Evolutionary conservation across 1,140 invertebrate species (phyloP).

Genomic region (Anthonomus grandis): DNA sequence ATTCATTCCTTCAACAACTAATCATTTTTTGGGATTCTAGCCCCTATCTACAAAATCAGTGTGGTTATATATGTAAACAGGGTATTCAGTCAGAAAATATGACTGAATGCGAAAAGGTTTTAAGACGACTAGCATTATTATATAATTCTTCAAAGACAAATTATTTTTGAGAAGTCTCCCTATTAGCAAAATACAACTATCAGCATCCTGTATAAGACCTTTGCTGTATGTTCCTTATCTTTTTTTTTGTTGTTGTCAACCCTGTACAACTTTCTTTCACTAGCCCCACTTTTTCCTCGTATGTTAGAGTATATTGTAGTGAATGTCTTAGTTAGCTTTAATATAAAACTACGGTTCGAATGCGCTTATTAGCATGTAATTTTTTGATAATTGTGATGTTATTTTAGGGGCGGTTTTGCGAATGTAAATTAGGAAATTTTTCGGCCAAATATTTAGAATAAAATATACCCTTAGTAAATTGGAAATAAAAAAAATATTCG

Average conservation of each 20-base stretch:
- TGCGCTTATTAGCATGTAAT: constrained; percentile 7
- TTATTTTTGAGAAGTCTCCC: neutral
- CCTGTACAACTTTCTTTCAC: no score
- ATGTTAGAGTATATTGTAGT: neutral
- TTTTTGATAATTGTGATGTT: neutral
- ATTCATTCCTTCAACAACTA: no score
- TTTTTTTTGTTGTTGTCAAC: neutral
- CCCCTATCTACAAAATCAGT: no score
- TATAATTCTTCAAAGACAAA: neutral
- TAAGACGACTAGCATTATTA: neutral
- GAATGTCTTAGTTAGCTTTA: constrained; percentile 6
- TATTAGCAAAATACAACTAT: neutral
- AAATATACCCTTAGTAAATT: neutral
- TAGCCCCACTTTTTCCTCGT: no score
- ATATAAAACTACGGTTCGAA: constrained; percentile 4
- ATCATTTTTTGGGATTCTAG: no score
- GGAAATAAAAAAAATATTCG: no score
- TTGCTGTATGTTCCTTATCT: neutral
- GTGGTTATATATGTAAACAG: no score
- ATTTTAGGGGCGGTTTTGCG: neutral
- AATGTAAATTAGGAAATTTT: neutral
- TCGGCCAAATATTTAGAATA: neutral
- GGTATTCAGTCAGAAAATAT: no score
- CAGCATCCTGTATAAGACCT: neutral
- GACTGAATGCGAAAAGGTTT: no score